These are phyloP conservation scores for Drosophila novamexicana DNA, from an alignment of 1,140 invertebrate species.

Conservation along the genomic window DNA sequence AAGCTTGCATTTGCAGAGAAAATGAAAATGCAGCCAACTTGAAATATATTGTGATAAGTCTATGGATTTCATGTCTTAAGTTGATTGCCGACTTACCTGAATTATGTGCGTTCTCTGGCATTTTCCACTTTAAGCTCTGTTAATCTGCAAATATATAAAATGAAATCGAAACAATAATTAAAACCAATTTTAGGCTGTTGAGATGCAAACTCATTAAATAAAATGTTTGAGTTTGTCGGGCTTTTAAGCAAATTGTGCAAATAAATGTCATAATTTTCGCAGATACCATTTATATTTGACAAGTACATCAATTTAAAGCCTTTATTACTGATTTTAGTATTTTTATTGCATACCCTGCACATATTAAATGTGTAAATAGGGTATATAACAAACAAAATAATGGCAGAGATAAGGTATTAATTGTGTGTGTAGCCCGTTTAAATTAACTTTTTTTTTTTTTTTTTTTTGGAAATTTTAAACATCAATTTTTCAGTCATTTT, in stretches of 20 bases:
- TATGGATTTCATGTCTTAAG: conserved; percentile 15
- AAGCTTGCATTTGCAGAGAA: conserved; percentile 29
- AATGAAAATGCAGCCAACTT: conserved; percentile 32
- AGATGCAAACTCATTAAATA: conserved; percentile 19
- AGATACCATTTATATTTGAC: conserved; percentile 32
- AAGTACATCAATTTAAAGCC: conserved; percentile 14
- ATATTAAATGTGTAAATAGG: neutral
- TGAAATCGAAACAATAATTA: conserved; percentile 52
- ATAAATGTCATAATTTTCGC: conserved; percentile 14
- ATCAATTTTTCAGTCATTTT: too few relatives aligned
- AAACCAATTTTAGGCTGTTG: conserved; percentile 40
- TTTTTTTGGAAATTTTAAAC: too few relatives aligned
- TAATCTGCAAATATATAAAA: conserved; percentile 59
- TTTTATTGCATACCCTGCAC: neutral
- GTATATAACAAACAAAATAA: neutral
- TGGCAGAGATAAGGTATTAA: too few relatives aligned
- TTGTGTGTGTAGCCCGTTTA: too few relatives aligned
- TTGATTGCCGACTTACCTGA: conserved; percentile 50
- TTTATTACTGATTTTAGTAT: neutral
- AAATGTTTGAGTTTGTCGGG: conserved; percentile 33
- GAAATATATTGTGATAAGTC: conserved; percentile 23
- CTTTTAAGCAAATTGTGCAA: conserved; percentile 30
- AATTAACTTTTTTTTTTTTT: too few relatives aligned
- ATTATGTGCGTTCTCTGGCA: conserved; percentile 14
- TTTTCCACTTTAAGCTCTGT: conserved; percentile 32